Conservation (phyloP, 2,888 invertebrate genomes). For the Apotomis capreana region DNA sequence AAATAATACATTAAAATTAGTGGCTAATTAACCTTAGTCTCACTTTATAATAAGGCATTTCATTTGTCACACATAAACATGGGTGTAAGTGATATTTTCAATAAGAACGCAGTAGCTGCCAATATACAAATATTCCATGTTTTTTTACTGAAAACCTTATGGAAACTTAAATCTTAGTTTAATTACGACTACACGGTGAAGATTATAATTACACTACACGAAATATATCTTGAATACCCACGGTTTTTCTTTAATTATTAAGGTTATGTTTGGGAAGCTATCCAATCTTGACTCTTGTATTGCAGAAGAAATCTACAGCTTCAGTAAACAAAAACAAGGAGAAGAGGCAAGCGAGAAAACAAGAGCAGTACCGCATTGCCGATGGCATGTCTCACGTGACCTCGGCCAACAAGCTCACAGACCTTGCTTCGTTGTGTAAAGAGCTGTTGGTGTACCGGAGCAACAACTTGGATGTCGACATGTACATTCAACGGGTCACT, state of each 20-base stretch:
- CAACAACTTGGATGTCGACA: constrained; percentile 83
- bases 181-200: background rate
- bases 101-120: background rate
- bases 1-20: constrained; percentile 15
- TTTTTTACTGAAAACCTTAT: background rate
- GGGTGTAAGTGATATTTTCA: constrained; percentile 26
- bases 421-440: constrained; percentile 84
- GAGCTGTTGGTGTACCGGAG: constrained; percentile 85
- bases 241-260: background rate
- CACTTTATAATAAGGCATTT: background rate
- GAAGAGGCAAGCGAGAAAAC: constrained; percentile 84
- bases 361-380: constrained; percentile 84
- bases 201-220: background rate
- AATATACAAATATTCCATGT: background rate
- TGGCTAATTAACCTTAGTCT: background rate
- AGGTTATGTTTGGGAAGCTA: constrained; percentile 22
- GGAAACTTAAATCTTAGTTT: background rate
- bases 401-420: constrained; percentile 83
- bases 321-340: constrained; percentile 83
- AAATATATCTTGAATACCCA: no score
- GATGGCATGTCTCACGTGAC: constrained; percentile 84
- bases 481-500: constrained; percentile 84
- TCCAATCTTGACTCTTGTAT: constrained; percentile 37
- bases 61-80: constrained; percentile 1
- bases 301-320: constrained; percentile 78